Percentiles rank a stretch among this genome's conserved stretches.
phyloP scores from a whole-genome alignment of 2,888 invertebrate species.

The Trachelus iudaicus region DNA sequence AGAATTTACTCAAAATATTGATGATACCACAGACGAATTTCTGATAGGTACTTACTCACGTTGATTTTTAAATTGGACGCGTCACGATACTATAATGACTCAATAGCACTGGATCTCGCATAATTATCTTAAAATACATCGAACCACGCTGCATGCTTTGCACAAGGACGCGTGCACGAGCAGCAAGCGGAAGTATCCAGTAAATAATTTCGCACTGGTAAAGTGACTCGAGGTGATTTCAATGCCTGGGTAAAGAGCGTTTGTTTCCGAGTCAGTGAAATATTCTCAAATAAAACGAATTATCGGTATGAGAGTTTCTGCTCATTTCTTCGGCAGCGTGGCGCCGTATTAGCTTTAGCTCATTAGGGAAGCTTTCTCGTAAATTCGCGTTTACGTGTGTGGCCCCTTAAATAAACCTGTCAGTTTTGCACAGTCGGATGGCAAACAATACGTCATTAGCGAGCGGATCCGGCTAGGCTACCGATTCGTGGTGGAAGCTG shows the following conservation, averaged over 20 bases:
- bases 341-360: slow-evolving; percentile 17
- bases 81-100: not conserved
- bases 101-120: not conserved
- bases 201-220: not conserved
- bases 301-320: not conserved
- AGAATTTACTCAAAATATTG: not conserved
- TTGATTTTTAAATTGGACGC: not conserved
- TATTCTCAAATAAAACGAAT: not conserved
- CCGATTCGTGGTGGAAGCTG: slow-evolving; percentile 2
- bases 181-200: not conserved
- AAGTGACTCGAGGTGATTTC: not conserved
- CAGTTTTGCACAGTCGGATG: slow-evolving; percentile 30
- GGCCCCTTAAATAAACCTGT: slow-evolving; percentile 33
- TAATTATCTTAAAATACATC: not conserved
- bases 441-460: slow-evolving; percentile 39
- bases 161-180: not conserved
- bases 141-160: not conserved
- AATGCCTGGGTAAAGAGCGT: not conserved
- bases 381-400: slow-evolving; percentile 16
- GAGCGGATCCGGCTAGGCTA: not conserved
- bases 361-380: slow-evolving; percentile 14
- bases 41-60: not conserved
- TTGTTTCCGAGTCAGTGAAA: not conserved
- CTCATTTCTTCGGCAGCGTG: not conserved
- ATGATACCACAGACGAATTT: not conserved